Evolutionary conservation across 1,140 invertebrate genomes (phyloP), one percentile per base, ranked within the genome.

Genomic region (Battus philenor): DNA sequence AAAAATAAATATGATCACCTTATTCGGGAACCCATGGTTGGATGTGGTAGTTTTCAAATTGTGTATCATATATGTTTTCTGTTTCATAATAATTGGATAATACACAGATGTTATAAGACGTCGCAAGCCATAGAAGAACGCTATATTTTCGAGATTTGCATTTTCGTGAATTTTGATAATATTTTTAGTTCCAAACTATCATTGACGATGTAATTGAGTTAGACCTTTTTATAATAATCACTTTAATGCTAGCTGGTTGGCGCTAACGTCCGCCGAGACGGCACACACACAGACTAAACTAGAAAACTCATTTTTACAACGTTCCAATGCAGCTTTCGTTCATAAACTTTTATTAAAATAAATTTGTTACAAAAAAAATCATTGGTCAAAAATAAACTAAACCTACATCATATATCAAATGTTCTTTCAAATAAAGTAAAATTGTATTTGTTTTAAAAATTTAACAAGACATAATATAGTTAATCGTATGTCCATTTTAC

Each of bases 1-100:
- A 46, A 46, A 30, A 44, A 8, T 12, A 31, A 44, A 36, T 52
- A 11, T 32, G 26, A 50, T 57, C 73, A 80, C 78, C 78, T 70
- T 63, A 82, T 45, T 73, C 78, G 76, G 70, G 78, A 82, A 76
- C 78, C 75, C 78, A 82, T 79, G 61, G 71, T 67, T 78, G 67
- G 58, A 74, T 62, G 65, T 75, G 65, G 67, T 71, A 43, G 47
- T 68, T 57, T 45, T 47, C 45, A 57, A 66, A 59, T 76, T 75
- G 69, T 54, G 64, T 65, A 74, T 68, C 50, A 71, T 78, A 63
- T 27, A 51, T 41, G 36, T 16, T 36, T 46, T 27, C 26, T 48
- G 44, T 57, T 60, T 54, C 29, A 38, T 47, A 39, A 39, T 45
- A 59, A 55, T 38, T 56, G 53, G 34, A 20, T 18, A 58, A 53